Percentiles rank a stretch among this genome's conserved stretches.
Conservation (phyloP, 2,797 vertebrate genomes). For the Eleutherodactylus coqui region DNA sequence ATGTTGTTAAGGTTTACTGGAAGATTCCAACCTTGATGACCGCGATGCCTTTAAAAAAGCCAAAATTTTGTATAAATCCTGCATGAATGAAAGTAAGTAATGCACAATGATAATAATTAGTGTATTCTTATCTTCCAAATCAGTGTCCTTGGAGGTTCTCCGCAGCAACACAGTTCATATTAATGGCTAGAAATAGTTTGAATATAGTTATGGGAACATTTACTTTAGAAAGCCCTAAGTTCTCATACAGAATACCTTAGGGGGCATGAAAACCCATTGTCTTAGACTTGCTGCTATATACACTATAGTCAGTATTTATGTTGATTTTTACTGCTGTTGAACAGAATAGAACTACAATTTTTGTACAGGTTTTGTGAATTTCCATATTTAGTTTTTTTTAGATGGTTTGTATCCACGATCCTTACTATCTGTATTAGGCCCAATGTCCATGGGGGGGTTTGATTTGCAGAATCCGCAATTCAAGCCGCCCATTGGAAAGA, state of each 20-base stretch:
- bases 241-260: not conserved
- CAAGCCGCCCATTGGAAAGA: too few species aligned
- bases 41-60: constrained; percentile 91
- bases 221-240: not conserved
- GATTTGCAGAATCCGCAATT: too few species aligned
- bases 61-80: constrained; percentile 90
- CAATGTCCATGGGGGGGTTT: too few species aligned
- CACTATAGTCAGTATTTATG: too few species aligned
- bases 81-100: constrained; percentile 94
- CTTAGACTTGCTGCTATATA: too few species aligned
- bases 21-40: constrained; percentile 79
- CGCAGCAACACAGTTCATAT: not conserved
- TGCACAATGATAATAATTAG: not conserved
- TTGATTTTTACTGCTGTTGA: too few species aligned
- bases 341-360: too few species aligned
- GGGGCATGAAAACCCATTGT: not conserved
- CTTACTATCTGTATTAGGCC: not conserved
- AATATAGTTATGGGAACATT: not conserved
- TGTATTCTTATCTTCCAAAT: not conserved
- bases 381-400: not conserved
- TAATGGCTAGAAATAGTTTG: not conserved
- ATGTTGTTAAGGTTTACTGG: constrained; percentile 82
- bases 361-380: too few species aligned
- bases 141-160: not conserved
- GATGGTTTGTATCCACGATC: too few species aligned